A percentile compares a stretch with the other conserved stretches of the same genome.
Conservation (phyloP, 23 tunicate species). For the Trididemnum miniatum region DNA sequence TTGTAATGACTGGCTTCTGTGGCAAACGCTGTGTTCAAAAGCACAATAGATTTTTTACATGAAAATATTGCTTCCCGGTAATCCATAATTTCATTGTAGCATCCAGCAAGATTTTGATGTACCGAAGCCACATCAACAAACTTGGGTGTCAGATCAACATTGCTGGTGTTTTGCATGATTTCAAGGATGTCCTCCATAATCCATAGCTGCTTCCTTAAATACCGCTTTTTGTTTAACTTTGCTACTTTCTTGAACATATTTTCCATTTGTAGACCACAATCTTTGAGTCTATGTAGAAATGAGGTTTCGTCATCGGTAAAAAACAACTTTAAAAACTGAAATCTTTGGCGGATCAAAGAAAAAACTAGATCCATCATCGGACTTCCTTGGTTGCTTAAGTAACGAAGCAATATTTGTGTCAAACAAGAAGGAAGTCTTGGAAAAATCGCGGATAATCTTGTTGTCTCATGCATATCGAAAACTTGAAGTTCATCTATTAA, state of each 20-base stretch:
- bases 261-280: neutral
- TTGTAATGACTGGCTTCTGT: neutral
- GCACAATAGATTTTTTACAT: neutral
- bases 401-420: too few species aligned
- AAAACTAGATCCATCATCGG: too few species aligned
- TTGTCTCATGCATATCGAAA: too few species aligned
- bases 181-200: neutral
- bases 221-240: neutral
- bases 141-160: neutral
- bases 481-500: too few species aligned
- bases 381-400: too few species aligned
- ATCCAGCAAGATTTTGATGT: neutral
- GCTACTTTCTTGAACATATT: neutral
- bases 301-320: too few species aligned
- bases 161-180: neutral
- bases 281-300: too few species aligned
- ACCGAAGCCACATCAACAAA: neutral
- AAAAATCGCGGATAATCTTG: too few species aligned
- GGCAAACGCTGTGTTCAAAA: neutral
- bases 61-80: neutral
- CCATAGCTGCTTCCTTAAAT: neutral
- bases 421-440: too few species aligned
- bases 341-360: too few species aligned
- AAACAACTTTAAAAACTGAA: too few species aligned
- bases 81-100: neutral